These are phyloP conservation scores for Salminus brasiliensis DNA, from an alignment of 2,113 vertebrate species.

Conservation along the genomic window DNA sequence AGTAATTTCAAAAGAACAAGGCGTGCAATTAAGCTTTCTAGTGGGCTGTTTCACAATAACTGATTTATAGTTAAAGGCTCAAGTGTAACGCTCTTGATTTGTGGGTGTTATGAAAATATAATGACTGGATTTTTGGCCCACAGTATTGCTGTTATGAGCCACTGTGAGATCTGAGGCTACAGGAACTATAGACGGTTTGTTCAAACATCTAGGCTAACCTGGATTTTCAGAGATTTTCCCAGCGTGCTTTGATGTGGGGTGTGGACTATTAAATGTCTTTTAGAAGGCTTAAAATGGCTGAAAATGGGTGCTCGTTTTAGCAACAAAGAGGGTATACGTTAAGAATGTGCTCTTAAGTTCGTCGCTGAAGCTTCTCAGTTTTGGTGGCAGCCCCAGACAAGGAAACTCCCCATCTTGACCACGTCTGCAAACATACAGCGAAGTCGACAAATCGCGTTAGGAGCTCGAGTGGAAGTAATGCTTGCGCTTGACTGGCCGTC, in stretches of 20 bases:
- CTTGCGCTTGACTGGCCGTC: constrained; percentile 40
- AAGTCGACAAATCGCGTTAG: constrained; percentile 24
- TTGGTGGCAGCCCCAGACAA: not conserved
- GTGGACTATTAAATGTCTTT: not conserved
- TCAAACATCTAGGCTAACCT: not conserved
- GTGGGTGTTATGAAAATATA: not conserved
- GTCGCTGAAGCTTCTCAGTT: not conserved
- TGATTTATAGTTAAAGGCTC: not conserved
- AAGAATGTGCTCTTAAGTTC: not conserved
- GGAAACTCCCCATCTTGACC: constrained; percentile 6
- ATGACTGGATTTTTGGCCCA: not conserved
- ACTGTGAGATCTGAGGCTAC: not conserved
- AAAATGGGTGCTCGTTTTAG: not conserved
- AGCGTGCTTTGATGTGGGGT: not conserved
- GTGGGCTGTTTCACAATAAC: not conserved
- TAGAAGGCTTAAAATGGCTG: not conserved
- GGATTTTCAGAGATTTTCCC: not conserved
- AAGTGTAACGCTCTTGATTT: not conserved
- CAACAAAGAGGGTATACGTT: not conserved
- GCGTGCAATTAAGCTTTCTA: not conserved
- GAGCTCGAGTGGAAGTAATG: constrained; percentile 46
- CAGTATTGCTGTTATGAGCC: not conserved
- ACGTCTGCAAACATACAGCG: constrained; percentile 15
- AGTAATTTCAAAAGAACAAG: not conserved
- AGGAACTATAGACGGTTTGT: not conserved